A percentile compares a stretch with the other conserved stretches of the same genome.
Evolutionary conservation across 2,888 invertebrate species (phyloP).

Genomic region (Nemapogon koenigi): DNA sequence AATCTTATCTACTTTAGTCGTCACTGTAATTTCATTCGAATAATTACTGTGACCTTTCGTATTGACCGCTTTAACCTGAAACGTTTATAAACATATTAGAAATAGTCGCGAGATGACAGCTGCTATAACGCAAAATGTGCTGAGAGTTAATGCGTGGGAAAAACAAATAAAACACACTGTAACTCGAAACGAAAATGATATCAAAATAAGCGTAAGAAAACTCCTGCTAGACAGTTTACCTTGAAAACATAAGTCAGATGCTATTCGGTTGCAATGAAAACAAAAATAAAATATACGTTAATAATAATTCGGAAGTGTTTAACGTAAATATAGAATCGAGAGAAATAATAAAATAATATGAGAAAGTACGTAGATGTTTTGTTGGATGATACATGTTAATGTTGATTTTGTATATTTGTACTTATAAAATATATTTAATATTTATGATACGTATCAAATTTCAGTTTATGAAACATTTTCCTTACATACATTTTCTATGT

Average conservation of each 20-base stretch:
- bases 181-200: constrained; percentile 10
- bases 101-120: not conserved
- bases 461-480: no score
- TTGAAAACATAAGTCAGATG: constrained; percentile 59
- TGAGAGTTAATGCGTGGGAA: constrained; percentile 19
- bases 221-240: constrained; percentile 35
- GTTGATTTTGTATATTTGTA: no score
- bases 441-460: no score
- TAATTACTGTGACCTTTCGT: constrained; percentile 87
- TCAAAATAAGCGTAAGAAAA: constrained; percentile 13
- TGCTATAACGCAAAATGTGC: constrained; percentile 10
- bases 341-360: not conserved
- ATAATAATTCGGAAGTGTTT: constrained; percentile 24
- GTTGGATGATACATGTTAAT: no score
- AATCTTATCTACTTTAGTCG: constrained; percentile 85
- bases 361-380: no score
- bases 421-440: no score
- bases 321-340: not conserved
- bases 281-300: constrained; percentile 38
- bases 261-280: constrained; percentile 56
- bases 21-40: constrained; percentile 82
- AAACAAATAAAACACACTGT: constrained; percentile 18
- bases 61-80: constrained; percentile 83
- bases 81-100: not conserved
- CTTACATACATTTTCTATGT: no score